Base-by-base conservation (phyloP, 2,113 vertebrate species). In the Rhynchopsitta pachyrhyncha region DNA sequence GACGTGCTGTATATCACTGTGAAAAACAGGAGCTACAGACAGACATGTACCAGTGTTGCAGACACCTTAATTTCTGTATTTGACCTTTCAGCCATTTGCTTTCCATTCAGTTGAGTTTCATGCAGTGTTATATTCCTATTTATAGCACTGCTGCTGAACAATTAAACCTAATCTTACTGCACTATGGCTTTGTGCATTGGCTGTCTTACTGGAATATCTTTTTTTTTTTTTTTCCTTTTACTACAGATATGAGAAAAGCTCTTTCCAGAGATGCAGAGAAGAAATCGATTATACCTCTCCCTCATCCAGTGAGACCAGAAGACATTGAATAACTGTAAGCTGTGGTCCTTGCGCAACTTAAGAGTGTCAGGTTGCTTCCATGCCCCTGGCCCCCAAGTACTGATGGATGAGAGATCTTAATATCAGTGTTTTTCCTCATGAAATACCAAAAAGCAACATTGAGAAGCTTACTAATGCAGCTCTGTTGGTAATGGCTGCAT, bases 221-320 rank as follows among this genome's bases (percentile, higher is more conserved):
- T 35, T 35, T 57, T 42, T 83, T 39, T 47, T 49, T 50, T 50
- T 25, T 13, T 93, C 88, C 4, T 84, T 75, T 91, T 70, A 71
- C 66, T 86, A 69, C 97, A 99, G 99, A 99, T 93, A 99, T 99
- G 99, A 99, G 99, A 96, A 99, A 99, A 96, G 99, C 99, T 49
- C 97, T 99, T 96, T 99, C 99, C 82, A 98, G 99, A 95, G 99
- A 99, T 97, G 98, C 98, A 0, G 99, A 99, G 97, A 99, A 99
- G 98, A 99, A 99, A 97, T 99, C 99, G 4, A 99, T 99, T 97
- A 97, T 99, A 96, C 99, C 99, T 3, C 96, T 99, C 88, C 99
- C 99, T 9, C 99, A 99, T 88, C 99, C 99, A 2, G 99, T 99
- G 94, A 97, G 99, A 89, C 99, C 99, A 1, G 99, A 99, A 92